A percentile compares a stretch with the other conserved stretches of the same genome.
Evolutionary conservation across 2,888 invertebrate species (phyloP).

Genomic region (Aporophyla nigra): DNA sequence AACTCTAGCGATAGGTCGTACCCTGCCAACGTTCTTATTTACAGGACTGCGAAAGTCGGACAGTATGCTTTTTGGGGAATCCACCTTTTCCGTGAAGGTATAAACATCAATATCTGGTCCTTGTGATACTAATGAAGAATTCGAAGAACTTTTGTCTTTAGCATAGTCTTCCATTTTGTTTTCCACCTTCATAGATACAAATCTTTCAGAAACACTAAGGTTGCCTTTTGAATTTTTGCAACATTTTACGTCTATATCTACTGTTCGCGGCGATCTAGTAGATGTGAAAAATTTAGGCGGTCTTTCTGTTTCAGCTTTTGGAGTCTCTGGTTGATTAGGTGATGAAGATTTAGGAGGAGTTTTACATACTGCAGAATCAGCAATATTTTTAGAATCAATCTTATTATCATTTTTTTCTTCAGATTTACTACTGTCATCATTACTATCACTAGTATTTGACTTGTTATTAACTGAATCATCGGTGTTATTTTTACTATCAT

Average conservation of each 20-base stretch:
- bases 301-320: conserved; percentile 84
- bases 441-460: conserved; percentile 39
- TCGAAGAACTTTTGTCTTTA: conserved; percentile 81
- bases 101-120: conserved; percentile 88
- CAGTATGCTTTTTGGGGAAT: conserved; percentile 87
- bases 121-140: conserved; percentile 83
- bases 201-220: conserved; percentile 86
- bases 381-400: conserved; percentile 58
- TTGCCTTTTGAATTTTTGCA: conserved; percentile 88
- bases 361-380: conserved; percentile 48
- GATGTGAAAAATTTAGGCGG: conserved; percentile 89
- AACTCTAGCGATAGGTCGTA: conserved; percentile 88
- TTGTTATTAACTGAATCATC: conserved; percentile 51
- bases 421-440: conserved; percentile 40
- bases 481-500: conserved; percentile 54
- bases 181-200: conserved; percentile 85
- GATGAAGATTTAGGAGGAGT: conserved; percentile 62
- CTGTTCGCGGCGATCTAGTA: conserved; percentile 83
- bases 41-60: conserved; percentile 86
- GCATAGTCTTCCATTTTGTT: conserved; percentile 79
- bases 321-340: conserved; percentile 73
- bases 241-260: conserved; percentile 88
- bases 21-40: conserved; percentile 85
- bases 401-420: conserved; percentile 64
- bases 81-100: conserved; percentile 88